phyloP scores from a whole-genome alignment of 2,888 invertebrate genomes.

The Tenthredo mesomela region DNA sequence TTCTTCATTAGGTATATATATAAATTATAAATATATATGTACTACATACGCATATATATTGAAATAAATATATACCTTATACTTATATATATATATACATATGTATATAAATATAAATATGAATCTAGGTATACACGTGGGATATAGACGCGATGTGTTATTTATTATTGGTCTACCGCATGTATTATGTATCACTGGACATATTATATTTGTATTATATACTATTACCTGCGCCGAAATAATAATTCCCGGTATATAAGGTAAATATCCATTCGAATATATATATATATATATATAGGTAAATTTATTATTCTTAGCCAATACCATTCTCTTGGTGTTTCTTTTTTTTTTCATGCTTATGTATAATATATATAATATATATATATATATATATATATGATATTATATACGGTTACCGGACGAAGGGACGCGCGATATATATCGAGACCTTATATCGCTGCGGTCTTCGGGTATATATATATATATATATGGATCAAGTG shows the following conservation, averaged over 20 bases:
- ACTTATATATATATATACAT: not conserved
- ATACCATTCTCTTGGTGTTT: not conserved
- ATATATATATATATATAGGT: too few relatives aligned
- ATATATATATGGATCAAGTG: constrained; percentile 4
- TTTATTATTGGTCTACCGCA: constrained; percentile 22
- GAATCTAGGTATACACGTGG: not conserved
- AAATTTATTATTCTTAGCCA: not conserved
- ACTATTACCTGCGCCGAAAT: not conserved
- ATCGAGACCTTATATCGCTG: not conserved
- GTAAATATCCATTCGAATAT: not conserved
- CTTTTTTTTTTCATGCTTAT: too few relatives aligned
- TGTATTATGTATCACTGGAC: not conserved
- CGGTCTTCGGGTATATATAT: not conserved
- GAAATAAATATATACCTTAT: not conserved
- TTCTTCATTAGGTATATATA: too few relatives aligned
- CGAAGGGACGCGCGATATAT: not conserved
- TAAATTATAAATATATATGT: not conserved
- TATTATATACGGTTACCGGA: not conserved
- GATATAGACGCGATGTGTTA: not conserved
- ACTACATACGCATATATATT: too few relatives aligned
- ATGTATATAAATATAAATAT: not conserved
- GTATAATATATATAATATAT: not conserved
- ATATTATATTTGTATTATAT: not conserved
- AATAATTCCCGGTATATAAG: not conserved
- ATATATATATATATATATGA: not conserved